A percentile compares a stretch with the other conserved stretches of the same genome.
phyloP scores from a whole-genome alignment of 2,888 invertebrate genomes.

The Andrena minutula region DNA sequence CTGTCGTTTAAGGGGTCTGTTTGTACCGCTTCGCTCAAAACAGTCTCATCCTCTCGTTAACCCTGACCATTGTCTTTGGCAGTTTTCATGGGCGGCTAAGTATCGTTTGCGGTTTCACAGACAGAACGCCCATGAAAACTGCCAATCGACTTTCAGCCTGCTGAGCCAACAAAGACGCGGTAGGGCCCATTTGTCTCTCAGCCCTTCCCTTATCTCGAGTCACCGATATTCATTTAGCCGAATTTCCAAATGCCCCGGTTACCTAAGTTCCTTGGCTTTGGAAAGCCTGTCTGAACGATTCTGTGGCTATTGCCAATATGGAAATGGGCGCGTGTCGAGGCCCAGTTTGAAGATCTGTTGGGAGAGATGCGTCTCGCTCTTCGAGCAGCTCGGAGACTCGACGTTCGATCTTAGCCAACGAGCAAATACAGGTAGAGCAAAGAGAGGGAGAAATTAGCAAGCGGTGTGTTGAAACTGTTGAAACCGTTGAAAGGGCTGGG shows the following conservation, averaged over 20 bases:
- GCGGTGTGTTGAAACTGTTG: background rate
- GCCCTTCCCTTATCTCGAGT: slow-evolving; percentile 12
- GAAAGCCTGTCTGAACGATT: background rate
- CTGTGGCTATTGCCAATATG: background rate
- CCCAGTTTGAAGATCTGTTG: background rate
- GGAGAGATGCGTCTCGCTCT: background rate
- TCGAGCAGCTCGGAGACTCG: background rate
- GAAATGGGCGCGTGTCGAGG: background rate
- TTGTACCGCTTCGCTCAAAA: slow-evolving; percentile 70
- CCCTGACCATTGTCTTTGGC: slow-evolving; percentile 69
- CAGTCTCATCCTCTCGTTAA: slow-evolving; percentile 70
- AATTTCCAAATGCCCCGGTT: background rate
- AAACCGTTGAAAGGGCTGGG: background rate
- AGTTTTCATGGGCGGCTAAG: slow-evolving; percentile 44
- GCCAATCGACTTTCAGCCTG: slow-evolving; percentile 39
- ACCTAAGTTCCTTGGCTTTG: background rate
- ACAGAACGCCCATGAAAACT: slow-evolving; percentile 35
- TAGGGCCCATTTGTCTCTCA: slow-evolving; percentile 54
- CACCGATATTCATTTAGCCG: slow-evolving; percentile 14
- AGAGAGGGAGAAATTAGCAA: slow-evolving; percentile 4
- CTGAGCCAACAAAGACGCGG: slow-evolving; percentile 52
- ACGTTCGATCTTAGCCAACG: background rate
- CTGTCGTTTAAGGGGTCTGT: slow-evolving; percentile 51
- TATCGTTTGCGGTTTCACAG: slow-evolving; percentile 49
- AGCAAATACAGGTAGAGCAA: background rate